Evolutionary conservation across 2,888 invertebrate genomes (phyloP), one percentile per base, ranked within the genome.

Genomic region (Podabrus alpinus): DNA sequence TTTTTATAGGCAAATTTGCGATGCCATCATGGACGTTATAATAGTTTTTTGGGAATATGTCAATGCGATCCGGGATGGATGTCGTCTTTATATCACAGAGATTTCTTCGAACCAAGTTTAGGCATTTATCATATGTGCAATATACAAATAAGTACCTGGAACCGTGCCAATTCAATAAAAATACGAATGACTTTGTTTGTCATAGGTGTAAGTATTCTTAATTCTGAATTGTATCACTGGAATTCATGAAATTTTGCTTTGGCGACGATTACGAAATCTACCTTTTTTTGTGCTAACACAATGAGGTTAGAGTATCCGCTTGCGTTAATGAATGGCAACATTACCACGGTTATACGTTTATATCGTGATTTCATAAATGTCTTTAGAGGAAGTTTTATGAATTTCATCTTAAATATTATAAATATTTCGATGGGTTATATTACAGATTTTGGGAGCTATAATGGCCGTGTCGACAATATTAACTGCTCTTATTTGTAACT

Each of bases 51-150:
- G 9, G 87, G 87, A 3, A 80, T 85, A 73, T 89, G 88, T 79
- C 78, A 83, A 60, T 89, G 88, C 79, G 76, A 85, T 61, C 80
- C 82, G 3, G 87, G 86, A 60, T 89, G 88, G 88, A 83, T 83
- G 13, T 87, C 88, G 0, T 80, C 83, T 7, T 81, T 85, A 2
- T 77, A 84, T 15, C 83, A 85, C 67, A 84, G 84, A 71, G 84
- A 84, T 16, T 79, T 82, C 66, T 84, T 85, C 73, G 83, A 86
- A 71, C 86, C 87, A 1, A 84, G 84, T 17, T 80, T 87, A 24
- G 84, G 85, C 17, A 80, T 83, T 3, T 87, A 86, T 68, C 88
- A 88, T 79, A 87, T 88, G 85, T 88, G 88, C 77, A 88, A 88
- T 76, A 85, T 88, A 15, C 84, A 86, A 80, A 78, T 84, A 3